Evolutionary conservation across 2,797 vertebrate genomes (phyloP).

Genomic region (Acanthurus lineatus): DNA sequence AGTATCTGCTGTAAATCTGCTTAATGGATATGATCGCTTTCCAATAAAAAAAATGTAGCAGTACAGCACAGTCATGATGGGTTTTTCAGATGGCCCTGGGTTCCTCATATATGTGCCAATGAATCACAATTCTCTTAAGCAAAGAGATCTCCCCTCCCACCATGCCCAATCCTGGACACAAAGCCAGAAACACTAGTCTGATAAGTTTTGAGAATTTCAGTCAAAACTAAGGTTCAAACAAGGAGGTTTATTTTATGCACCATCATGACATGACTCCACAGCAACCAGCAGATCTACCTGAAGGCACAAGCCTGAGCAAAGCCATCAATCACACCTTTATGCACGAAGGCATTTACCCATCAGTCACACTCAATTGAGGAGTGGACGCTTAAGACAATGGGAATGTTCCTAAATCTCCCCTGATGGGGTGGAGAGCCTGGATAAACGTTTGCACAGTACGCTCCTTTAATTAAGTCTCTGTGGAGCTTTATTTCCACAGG

Average conservation of each 20-base stretch:
- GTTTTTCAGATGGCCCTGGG: constrained; percentile 63
- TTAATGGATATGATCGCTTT: constrained; percentile 57
- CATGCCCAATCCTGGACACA: constrained; percentile 19
- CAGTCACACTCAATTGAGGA: constrained; percentile 78
- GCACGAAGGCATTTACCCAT: constrained; percentile 82
- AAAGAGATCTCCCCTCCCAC: constrained; percentile 17
- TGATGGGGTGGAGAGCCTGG: constrained; percentile 68
- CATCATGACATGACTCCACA: constrained; percentile 29
- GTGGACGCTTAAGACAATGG: constrained; percentile 76
- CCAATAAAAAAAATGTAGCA: constrained; percentile 52
- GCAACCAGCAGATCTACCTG: constrained; percentile 62
- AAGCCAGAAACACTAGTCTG: constrained; percentile 15
- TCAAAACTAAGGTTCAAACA: constrained; percentile 45
- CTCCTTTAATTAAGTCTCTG: constrained; percentile 79
- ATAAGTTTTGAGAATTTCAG: constrained; percentile 21
- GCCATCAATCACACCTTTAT: constrained; percentile 81
- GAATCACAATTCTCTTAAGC: constrained; percentile 35
- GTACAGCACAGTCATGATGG: constrained; percentile 57
- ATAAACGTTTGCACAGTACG: constrained; percentile 81
- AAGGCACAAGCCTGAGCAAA: constrained; percentile 68
- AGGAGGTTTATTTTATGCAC: constrained; percentile 39
- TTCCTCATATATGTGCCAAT: constrained; percentile 43
- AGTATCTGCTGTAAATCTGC: constrained; percentile 57
- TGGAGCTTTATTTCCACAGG: constrained; percentile 79
- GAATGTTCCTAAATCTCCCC: constrained; percentile 75